A percentile compares a stretch with the other conserved stretches of the same genome.
phyloP scores from a whole-genome alignment of 2,888 invertebrate species.

The Ypsolopha scabrella region DNA sequence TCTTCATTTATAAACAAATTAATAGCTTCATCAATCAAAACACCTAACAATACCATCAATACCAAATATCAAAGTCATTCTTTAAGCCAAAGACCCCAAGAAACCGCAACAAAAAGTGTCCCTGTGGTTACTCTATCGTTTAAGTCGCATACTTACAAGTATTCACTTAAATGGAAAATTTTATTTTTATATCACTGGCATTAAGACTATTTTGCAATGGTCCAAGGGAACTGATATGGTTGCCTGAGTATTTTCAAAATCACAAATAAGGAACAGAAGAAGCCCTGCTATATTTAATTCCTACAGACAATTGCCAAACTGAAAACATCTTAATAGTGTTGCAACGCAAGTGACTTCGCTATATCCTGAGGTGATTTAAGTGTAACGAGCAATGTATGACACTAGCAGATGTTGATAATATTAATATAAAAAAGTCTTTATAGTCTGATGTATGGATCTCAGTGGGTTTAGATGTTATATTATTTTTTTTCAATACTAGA shows the following conservation, averaged over 20 bases:
- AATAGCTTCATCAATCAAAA: neutral
- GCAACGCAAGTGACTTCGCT: constrained; percentile 30
- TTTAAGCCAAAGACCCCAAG: too few relatives aligned
- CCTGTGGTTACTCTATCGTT: constrained; percentile 1
- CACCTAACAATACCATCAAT: neutral
- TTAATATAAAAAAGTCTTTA: too few relatives aligned
- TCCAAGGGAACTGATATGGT: too few relatives aligned
- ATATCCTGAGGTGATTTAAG: constrained; percentile 29
- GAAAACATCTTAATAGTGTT: constrained; percentile 41
- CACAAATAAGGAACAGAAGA: constrained; percentile 10
- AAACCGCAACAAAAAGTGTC: constrained; percentile 1
- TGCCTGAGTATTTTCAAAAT: constrained; percentile 1
- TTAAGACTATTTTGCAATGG: too few relatives aligned
- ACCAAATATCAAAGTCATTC: too few relatives aligned
- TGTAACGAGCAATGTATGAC: constrained; percentile 34
- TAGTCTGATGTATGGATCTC: neutral
- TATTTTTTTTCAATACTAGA: neutral
- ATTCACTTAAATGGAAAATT: too few relatives aligned
- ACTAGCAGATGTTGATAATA: constrained; percentile 26
- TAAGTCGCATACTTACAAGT: too few relatives aligned
- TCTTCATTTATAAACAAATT: neutral
- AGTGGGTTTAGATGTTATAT: neutral
- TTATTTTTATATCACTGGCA: too few relatives aligned
- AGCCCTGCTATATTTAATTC: constrained; percentile 39
- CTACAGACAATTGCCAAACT: constrained; percentile 29